Evolutionary conservation across 2,888 invertebrate species (phyloP), one percentile per base, ranked within the genome.

Genomic region (Emmelina monodactyla): DNA sequence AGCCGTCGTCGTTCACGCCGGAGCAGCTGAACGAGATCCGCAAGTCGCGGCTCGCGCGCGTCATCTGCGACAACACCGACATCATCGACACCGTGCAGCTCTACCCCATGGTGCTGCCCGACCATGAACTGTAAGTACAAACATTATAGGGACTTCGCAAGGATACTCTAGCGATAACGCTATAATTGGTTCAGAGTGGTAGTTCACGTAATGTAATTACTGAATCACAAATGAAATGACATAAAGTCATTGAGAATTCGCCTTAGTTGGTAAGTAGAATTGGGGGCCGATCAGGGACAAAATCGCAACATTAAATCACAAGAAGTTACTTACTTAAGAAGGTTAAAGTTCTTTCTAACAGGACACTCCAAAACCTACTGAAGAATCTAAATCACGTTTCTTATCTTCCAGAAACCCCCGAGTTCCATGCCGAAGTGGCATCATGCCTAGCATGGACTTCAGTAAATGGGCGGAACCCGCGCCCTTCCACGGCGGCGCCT

Each of bases 41-140:
- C 31, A 94, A 94, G 68, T 78, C 88, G 1, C 86, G 91, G 50
- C 72, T 94, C 5, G 88, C 94, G 0, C 85, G 93, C 41, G 72
- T 94, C 33, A 91, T 95, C 48, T 95, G 95, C 60, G 95, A 95
- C 64, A 94, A 94, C 60, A 93, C 94, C 1, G 94, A 95, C 62
- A 84, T 94, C 44, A 93, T 95, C 46, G 93, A 94, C 57, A 92
- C 92, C 7, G 88, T 92, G 43, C 95, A 95, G 64, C 83, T 94
- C 10, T 94, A 93, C 66, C 93, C 94, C 1, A 92, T 94, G 92
- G 92, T 94, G 16, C 72, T 94, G 52, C 92, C 94, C 2, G 94
- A 94, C 72, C 94, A 94, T 59, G 92, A 94, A 83, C 85, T 94
- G 94, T 94, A 83, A 88, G 90, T 85, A 37, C n/a, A n/a, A n/a